Evolutionary conservation across 2,888 invertebrate species (phyloP), one percentile per base, ranked within the genome.

Genomic region (Macrosiphum euphorbiae): DNA sequence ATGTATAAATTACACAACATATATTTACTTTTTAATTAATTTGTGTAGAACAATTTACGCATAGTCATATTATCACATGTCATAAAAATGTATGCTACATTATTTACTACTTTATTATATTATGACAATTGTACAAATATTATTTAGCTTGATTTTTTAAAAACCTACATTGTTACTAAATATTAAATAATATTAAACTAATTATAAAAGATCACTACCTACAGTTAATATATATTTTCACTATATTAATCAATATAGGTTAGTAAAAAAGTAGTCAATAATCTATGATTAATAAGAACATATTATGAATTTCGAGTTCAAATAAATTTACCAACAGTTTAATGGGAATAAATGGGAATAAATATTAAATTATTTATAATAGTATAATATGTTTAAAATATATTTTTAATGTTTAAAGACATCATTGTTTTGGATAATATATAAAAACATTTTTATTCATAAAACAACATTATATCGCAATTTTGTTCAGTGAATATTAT

Each of bases 1-100:
- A 92, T 92, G 78, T 87, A 35, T 44, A 88, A 88, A 41, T 44
- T 55, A 26, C 35, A 88, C 24, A 58, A 88, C 41, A 58, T 55
- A 88, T 88, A 55, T 88, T 58, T 41, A 35, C 2, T 88, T 41
- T 55, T 88, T 41, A 55, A 13, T 88, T 61, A 26, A 61, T 44
- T 89, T 89, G 61, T 47, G 44, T 26, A 89, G 28, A 35, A 89
- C 20, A 89, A 44, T 61, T 89, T 61, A 61, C 47, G 16, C 44
- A 61, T 20, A 41, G 44, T 28, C 28, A 13, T 61, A 89, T 61
- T 44, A 89, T 89, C 44, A 47, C 61, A 89, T 47, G 13, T 89
- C 44, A n/a, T 89, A 61, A 47, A 89, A 61, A 89, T 88, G 55
- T 88, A 58, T 88, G 35, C 20, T 88, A 47, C 35, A 24, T n/a